Base-by-base conservation (phyloP, 2,797 vertebrate species). In the Danio jaintianensis region DNA sequence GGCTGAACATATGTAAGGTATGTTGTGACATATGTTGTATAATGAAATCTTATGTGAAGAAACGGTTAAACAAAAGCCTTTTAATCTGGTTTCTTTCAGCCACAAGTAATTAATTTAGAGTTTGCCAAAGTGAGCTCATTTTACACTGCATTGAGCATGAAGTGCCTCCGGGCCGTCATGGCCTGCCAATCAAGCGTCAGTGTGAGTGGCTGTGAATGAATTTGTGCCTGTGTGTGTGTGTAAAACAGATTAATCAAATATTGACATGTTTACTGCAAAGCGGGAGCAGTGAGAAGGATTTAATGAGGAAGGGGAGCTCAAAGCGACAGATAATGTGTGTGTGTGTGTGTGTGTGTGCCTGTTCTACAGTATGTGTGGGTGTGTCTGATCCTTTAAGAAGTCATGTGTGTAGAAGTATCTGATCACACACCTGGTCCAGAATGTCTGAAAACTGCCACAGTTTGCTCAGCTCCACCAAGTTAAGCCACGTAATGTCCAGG, bases 401-500 rank as follows among this genome's bases (percentile, higher is more conserved):
- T 38, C 36, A n/a, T 22, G 20, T 47, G 5, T 48, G 58, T 64
- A 50, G 11, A 70, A 7, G 16, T 38, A n/a, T 55, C 6, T 43
- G 47, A 43, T 16, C 73, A 87, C 85, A 52, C 89, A 98, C 98
- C 92, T 96, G 94, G 86, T 96, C 91, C 58, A 99, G 93, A 87
- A 99, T 91, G 89, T 96, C 94, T 85, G 96, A 95, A 89, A 99
- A 99, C 81, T 96, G 95, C 89, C 94, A 92, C 16, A 98, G 92
- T 85, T 98, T 98, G 90, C 96, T 96, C 63, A 99, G 96, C 84
- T 96, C 96, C 43, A 99, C 98, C 78, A 99, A 93, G 84, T 99
- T 99, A 71, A 99, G 89, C 97, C 98, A 99, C 13, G 96, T 98
- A 95, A 98, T 96, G 84, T 99, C 98, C 68, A 96, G 90, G 82